These are phyloP conservation scores for Mionectes macconnelli DNA, from an alignment of 2,113 vertebrate genomes.

Conservation along the genomic window DNA sequence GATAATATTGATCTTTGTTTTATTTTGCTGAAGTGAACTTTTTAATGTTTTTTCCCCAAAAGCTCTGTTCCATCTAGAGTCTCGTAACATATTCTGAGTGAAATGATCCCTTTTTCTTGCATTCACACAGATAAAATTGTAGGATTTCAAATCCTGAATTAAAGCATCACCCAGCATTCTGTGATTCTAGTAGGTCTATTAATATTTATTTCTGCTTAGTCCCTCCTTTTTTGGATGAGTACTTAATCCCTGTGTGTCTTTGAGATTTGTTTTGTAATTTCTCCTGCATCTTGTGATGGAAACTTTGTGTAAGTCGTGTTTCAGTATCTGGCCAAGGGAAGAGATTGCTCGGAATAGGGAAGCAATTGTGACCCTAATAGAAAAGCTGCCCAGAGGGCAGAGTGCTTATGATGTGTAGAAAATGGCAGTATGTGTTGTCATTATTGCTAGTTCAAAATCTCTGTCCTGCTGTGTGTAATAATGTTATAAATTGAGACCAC, in stretches of 20 bases:
- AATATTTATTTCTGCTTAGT: background rate
- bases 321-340: background rate
- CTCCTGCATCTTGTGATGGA: background rate
- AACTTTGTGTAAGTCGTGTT: background rate
- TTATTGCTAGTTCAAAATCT: background rate
- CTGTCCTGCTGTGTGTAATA: rapidly evolving
- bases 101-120: background rate
- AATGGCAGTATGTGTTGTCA: background rate
- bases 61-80: background rate
- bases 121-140: background rate
- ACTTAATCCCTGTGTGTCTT: background rate
- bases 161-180: background rate
- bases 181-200: background rate
- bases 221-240: background rate
- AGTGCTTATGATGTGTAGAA: background rate
- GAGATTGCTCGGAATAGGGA: background rate
- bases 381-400: background rate
- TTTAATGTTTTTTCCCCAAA: background rate
- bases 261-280: background rate
- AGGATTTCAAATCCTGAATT: background rate
- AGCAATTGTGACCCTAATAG: background rate
- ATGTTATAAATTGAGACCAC: too few relatives aligned
- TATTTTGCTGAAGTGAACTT: background rate
- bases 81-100: background rate
- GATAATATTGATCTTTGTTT: background rate